A percentile compares a stretch with the other conserved stretches of the same genome.
These are phyloP conservation scores for Mimumesa dahlbomi DNA, from an alignment of 2,888 invertebrate species.

Conservation along the genomic window DNA sequence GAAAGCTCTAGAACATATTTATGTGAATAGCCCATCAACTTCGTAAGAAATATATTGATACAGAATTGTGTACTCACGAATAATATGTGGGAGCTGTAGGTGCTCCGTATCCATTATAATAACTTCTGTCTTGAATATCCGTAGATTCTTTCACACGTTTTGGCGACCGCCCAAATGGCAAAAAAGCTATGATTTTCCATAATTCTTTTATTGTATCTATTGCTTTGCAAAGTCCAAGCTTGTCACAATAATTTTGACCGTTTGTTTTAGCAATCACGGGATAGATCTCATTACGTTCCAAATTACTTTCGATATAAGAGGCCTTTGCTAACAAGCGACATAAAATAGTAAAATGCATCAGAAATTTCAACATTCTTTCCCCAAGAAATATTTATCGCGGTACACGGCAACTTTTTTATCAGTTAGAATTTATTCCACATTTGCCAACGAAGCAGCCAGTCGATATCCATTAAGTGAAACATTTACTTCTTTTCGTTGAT, in stretches of 20 bases:
- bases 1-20: slow-evolving; percentile 69
- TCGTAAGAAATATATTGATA: not conserved
- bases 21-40: too few relatives aligned
- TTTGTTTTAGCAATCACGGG: not conserved
- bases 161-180: not conserved
- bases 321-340: slow-evolving; percentile 8
- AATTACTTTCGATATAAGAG: slow-evolving; percentile 1
- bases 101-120: slow-evolving; percentile 65
- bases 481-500: too few relatives aligned
- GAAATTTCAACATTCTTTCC: slow-evolving; percentile 20
- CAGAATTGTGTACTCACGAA: slow-evolving; percentile 63
- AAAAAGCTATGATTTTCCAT: slow-evolving; percentile 13
- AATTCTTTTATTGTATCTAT: slow-evolving; percentile 36
- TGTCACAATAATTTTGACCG: slow-evolving; percentile 44
- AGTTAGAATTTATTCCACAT: too few relatives aligned
- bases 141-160: slow-evolving; percentile 5
- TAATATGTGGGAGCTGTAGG: slow-evolving; percentile 67
- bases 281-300: not conserved
- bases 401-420: too few relatives aligned
- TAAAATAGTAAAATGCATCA: slow-evolving; percentile 12
- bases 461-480: too few relatives aligned
- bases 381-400: too few relatives aligned
- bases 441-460: too few relatives aligned
- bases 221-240: slow-evolving; percentile 59
- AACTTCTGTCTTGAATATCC: slow-evolving; percentile 61